Base-by-base conservation (phyloP, 1,140 invertebrate species). In the Nixonia krombeini region DNA sequence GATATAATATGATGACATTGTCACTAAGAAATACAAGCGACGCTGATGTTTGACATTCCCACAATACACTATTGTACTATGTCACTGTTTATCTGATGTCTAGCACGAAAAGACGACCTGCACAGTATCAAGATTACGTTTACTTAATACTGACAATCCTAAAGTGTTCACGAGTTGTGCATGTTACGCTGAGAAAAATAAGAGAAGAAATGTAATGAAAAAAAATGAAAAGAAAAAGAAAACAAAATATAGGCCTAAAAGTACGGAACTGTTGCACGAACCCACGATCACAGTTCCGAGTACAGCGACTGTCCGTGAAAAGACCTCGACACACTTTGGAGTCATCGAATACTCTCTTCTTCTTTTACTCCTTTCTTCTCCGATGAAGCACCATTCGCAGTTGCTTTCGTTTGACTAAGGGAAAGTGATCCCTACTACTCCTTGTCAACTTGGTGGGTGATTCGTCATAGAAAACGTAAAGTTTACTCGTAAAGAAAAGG, bases 261-360 rank as follows among this genome's bases (percentile, higher is more conserved):
- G 51, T 49, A 46, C 68, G 73, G 72, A 76, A 74, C 65, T 74
- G 65, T 72, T 69, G 72, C 72, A 69, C 50, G 67, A 52, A 35
- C 41, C 56, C 35, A 65, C 75, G 70, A 61, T 68, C 47, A 76
- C 75, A 73, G 73, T 74, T 69, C 73, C 67, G 75, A 78, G 74
- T 72, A 74, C 72, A 72, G 68, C 71, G 78, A 79, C 81, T 84
- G 81, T 76, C 82, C 82, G 80, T 84, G 83, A 83, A 83, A 84
- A 85, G 82, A 83, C 83, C 83, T 84, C 83, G 83, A 85, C 83
- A 85, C 76, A 85, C 83, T 84, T 85, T 77, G 62, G 38, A 62
- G 52, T 55, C 51, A 52, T 73, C 66, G 42, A 61, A 55, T 70
- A 64, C 62, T 70, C 61, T 35, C 59, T 66, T 72, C 53, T 73